Conservation (phyloP, 2,888 invertebrate species). For the Exocentrus adspersus region DNA sequence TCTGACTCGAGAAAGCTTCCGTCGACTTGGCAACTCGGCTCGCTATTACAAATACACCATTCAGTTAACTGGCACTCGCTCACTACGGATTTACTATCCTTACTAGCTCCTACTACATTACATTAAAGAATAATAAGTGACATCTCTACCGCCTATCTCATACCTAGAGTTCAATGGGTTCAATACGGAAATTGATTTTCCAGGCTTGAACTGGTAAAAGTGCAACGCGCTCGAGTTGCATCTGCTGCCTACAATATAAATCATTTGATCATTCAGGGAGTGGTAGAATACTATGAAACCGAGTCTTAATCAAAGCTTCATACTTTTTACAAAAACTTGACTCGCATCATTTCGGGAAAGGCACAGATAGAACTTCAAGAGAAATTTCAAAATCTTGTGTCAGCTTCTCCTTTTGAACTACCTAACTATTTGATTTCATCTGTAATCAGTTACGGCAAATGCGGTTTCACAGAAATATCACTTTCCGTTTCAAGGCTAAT, state of each 20-base stretch:
- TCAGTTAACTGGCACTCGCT: conserved; percentile 11
- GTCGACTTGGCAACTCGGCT: neutral
- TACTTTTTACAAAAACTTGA: too few species aligned
- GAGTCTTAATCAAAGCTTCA: neutral
- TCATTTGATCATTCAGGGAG: neutral
- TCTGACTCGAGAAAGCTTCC: too few species aligned
- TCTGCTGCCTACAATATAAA: too few species aligned
- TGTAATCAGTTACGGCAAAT: conserved; percentile 28
- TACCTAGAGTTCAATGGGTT: conserved; percentile 1
- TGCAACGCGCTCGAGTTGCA: neutral
- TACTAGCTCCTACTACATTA: conserved; percentile 25
- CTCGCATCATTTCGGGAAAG: too few species aligned
- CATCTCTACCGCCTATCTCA: conserved; percentile 19
- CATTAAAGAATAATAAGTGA: conserved; percentile 19
- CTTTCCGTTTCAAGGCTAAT: conserved; percentile 48
- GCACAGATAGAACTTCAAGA: too few species aligned
- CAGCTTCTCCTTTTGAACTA: too few species aligned
- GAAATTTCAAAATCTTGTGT: too few species aligned
- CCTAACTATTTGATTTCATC: too few species aligned
- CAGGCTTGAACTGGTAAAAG: neutral
- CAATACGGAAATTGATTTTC: conserved; percentile 7
- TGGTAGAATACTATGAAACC: too few species aligned
- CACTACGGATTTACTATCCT: conserved; percentile 28
- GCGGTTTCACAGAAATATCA: conserved; percentile 50
- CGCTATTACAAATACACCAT: neutral